Percentiles rank a stretch among this genome's conserved stretches.
These are phyloP conservation scores for Cheilosia vernalis DNA, from an alignment of 2,888 invertebrate genomes.

Conservation along the genomic window DNA sequence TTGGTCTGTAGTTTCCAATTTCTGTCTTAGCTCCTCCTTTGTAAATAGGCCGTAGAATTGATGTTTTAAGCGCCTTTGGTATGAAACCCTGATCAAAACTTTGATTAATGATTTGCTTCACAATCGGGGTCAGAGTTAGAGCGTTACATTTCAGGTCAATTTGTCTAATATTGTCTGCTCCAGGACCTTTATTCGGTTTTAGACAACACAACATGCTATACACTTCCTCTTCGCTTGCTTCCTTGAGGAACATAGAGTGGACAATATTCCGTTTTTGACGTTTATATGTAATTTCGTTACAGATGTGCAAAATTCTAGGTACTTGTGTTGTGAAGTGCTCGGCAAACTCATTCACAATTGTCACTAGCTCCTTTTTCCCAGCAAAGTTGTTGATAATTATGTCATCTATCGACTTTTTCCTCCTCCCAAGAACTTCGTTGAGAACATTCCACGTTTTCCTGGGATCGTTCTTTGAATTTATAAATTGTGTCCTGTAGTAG, in stretches of 20 bases:
- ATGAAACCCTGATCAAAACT: background rate
- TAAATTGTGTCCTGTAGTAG: conserved; percentile 14
- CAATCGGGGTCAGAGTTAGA: background rate
- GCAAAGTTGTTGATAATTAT: conserved; percentile 14
- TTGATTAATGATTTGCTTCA: background rate
- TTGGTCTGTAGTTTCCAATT: conserved; percentile 10
- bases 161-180: conserved; percentile 4
- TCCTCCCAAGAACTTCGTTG: conserved; percentile 13
- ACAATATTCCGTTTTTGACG: too few relatives aligned
- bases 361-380: background rate
- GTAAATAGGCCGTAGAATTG: conserved; percentile 9
- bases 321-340: too few relatives aligned
- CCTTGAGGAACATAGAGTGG: conserved; percentile 7
- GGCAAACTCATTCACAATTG: too few relatives aligned
- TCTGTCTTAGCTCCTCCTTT: conserved; percentile 7
- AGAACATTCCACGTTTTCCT: conserved; percentile 11
- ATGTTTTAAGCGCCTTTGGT: conserved; percentile 5
- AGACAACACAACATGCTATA: background rate
- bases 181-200: conserved; percentile 5
- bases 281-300: too few relatives aligned
- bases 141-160: too few relatives aligned
- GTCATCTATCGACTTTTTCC: conserved; percentile 4
- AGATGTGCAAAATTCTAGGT: too few relatives aligned
- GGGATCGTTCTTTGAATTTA: conserved; percentile 10
- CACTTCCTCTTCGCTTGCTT: conserved; percentile 7